A percentile compares a stretch with the other conserved stretches of the same genome.
Evolutionary conservation across 2,113 vertebrate genomes (phyloP).

Genomic region (Perca flavescens): DNA sequence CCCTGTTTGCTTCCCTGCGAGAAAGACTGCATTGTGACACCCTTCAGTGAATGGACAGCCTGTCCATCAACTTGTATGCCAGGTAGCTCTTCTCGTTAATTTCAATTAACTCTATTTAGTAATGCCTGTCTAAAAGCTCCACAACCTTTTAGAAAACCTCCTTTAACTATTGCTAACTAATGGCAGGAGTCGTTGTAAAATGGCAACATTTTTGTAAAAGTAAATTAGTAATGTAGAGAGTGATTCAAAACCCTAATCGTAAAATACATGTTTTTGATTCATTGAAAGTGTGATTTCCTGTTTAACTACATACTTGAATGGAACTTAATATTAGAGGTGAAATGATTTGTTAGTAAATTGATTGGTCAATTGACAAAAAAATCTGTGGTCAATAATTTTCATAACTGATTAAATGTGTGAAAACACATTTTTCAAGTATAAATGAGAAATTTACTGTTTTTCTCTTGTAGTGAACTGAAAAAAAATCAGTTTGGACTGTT

Average conservation of each 20-base stretch:
- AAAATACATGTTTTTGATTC: too few species aligned
- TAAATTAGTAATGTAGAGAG: neutral
- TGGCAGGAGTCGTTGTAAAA: neutral
- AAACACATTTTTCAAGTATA: too few species aligned
- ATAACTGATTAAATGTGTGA: too few species aligned
- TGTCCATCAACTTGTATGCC: slow-evolving; percentile 89
- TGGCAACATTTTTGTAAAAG: neutral
- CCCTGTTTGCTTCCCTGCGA: slow-evolving; percentile 91
- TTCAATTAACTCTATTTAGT: slow-evolving; percentile 2
- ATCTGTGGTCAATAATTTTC: too few species aligned
- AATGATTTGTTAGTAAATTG: too few species aligned
- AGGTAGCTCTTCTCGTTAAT: slow-evolving; percentile 80
- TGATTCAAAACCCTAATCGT: too few species aligned
- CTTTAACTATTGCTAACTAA: neutral
- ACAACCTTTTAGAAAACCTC: neutral
- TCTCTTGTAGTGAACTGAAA: neutral
- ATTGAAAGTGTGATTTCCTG: neutral
- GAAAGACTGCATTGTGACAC: slow-evolving; percentile 92
- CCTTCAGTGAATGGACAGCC: slow-evolving; percentile 95
- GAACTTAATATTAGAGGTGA: neutral
- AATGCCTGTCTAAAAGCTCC: neutral
- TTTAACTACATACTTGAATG: neutral
- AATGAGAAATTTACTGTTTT: neutral
- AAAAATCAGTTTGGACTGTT: neutral
- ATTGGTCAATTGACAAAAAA: too few species aligned